Conservation (phyloP, 2,113 vertebrate species). For the Lamprotornis superbus region DNA sequence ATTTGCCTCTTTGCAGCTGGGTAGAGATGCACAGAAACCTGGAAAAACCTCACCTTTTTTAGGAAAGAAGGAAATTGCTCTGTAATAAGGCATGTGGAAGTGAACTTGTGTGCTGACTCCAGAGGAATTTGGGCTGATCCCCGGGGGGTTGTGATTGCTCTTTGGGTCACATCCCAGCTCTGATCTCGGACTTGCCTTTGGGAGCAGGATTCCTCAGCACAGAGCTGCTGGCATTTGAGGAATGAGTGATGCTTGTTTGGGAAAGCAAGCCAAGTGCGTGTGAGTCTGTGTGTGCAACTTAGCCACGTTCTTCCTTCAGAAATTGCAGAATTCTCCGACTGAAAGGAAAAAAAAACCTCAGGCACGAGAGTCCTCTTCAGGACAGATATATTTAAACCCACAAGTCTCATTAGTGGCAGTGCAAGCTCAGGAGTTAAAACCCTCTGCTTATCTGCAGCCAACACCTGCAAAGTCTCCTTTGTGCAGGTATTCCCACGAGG, state of each 20-base stretch:
- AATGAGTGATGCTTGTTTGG: not conserved
- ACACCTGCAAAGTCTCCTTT: not conserved
- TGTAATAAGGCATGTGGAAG: not conserved
- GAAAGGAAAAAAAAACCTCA: not conserved
- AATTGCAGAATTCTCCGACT: not conserved
- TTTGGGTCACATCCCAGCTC: constrained; percentile 40
- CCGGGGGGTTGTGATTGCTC: not conserved
- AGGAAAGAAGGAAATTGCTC: constrained; percentile 14
- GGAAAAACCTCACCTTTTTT: not conserved
- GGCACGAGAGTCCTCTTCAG: not conserved
- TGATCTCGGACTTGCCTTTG: not conserved
- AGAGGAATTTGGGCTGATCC: constrained; percentile 28
- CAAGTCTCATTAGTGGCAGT: not conserved
- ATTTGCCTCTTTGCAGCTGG: not conserved
- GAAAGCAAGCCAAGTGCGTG: not conserved
- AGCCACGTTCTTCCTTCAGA: not conserved
- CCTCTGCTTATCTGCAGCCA: not conserved
- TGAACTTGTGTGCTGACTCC: constrained; percentile 25
- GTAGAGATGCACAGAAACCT: not conserved
- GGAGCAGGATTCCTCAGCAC: constrained; percentile 23
- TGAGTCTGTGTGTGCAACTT: not conserved
- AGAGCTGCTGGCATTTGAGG: constrained; percentile 33
- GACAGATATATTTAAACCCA: not conserved
- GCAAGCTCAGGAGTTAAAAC: not conserved
- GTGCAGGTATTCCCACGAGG: not conserved